These are phyloP conservation scores for Dinocampus coccinellae DNA, from an alignment of 2,888 invertebrate species.

Conservation along the genomic window DNA sequence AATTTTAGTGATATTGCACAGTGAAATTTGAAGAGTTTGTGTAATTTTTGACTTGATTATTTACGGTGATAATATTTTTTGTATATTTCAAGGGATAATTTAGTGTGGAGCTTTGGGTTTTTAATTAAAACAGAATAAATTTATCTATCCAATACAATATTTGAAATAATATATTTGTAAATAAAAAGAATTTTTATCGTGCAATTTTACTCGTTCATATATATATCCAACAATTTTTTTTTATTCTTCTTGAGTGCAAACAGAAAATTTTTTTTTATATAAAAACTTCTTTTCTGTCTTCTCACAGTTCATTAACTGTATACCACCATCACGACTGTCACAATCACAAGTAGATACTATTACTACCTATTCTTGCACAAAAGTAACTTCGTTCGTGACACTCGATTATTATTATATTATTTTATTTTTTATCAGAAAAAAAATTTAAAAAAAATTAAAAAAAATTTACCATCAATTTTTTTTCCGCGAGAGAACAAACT, in stretches of 20 bases:
- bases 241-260: neutral
- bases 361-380: neutral
- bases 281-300: neutral
- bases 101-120: too few relatives aligned
- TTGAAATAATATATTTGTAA: too few relatives aligned
- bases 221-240: neutral
- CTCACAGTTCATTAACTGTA: conserved; percentile 1
- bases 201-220: too few relatives aligned
- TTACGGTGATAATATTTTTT: neutral
- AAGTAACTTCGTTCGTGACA: neutral
- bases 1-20: conserved; percentile 13
- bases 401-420: neutral
- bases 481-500: neutral
- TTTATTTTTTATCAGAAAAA: neutral
- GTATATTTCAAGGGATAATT: too few relatives aligned
- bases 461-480: neutral
- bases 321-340: neutral
- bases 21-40: too few relatives aligned
- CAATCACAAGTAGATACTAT: neutral
- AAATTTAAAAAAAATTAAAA: too few relatives aligned
- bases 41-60: too few relatives aligned
- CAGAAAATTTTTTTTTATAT: neutral
- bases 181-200: too few relatives aligned
- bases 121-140: too few relatives aligned
- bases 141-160: too few relatives aligned